Percentiles rank a stretch among this genome's conserved stretches.
These are phyloP conservation scores for Scleropages formosus DNA, from an alignment of 2,797 vertebrate species.

Conservation along the genomic window DNA sequence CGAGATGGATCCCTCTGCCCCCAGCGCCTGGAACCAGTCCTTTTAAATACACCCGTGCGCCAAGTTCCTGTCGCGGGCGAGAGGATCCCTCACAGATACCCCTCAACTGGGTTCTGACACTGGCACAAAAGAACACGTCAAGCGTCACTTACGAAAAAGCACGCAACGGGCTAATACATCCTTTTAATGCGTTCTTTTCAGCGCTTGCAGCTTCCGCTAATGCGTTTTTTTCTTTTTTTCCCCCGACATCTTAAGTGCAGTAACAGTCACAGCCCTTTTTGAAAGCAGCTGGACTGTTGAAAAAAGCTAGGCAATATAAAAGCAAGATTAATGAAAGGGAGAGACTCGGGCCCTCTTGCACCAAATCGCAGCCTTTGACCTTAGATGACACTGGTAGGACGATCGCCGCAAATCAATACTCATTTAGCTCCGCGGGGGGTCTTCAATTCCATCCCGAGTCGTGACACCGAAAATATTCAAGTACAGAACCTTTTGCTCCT, in stretches of 20 bases:
- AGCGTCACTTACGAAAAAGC: conserved; percentile 48
- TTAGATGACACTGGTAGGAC: conserved; percentile 52
- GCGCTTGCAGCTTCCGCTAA: conserved; percentile 23
- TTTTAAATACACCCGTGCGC: not conserved
- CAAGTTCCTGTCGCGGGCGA: not conserved
- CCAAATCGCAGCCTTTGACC: conserved; percentile 56
- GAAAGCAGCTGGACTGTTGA: conserved; percentile 36
- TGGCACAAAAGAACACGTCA: conserved; percentile 57
- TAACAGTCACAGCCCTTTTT: conserved; percentile 48
- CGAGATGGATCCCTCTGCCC: conserved; percentile 29
- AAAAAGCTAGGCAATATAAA: conserved; percentile 40
- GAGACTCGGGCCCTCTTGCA: conserved; percentile 37
- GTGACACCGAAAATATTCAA: not conserved
- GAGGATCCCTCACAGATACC: conserved; percentile 13
- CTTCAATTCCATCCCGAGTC: not conserved
- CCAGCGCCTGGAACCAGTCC: conserved; percentile 15
- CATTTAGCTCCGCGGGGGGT: conserved; percentile 52
- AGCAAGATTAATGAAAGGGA: conserved; percentile 45
- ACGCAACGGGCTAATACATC: conserved; percentile 48
- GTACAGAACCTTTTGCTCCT: not conserved
- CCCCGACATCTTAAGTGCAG: conserved; percentile 57
- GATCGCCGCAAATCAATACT: conserved; percentile 63
- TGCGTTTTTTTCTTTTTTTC: conserved; percentile 39
- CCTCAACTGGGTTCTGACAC: conserved; percentile 48
- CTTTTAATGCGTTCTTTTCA: not conserved